These are phyloP conservation scores for Colinus virginianus DNA, from an alignment of 2,113 vertebrate species.

Conservation along the genomic window DNA sequence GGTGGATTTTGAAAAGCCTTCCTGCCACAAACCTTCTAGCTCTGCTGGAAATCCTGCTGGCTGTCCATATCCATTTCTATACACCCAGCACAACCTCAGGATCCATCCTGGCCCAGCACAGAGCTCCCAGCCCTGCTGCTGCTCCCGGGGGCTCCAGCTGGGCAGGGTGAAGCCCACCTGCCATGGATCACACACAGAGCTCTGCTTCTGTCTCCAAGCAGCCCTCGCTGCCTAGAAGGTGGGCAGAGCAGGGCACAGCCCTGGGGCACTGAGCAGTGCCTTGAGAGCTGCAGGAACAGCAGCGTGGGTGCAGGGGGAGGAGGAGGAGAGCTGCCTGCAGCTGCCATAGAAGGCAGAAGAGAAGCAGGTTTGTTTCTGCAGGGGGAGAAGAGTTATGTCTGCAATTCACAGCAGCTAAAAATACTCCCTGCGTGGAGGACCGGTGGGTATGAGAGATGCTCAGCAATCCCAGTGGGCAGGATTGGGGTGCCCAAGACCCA, in stretches of 20 bases:
- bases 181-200: rapidly evolving
- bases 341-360: constrained; percentile 56
- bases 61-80: rapidly evolving
- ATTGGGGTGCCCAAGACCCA: rapidly evolving
- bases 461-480: rapidly evolving
- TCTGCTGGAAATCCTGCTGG: background rate
- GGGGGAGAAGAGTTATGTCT: constrained; percentile 14
- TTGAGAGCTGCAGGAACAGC: background rate
- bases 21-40: background rate
- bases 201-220: background rate
- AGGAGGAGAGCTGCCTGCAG: constrained; percentile 8
- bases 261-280: background rate
- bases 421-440: background rate
- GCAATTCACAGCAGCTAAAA: background rate
- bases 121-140: background rate
- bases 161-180: background rate
- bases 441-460: rapidly evolving
- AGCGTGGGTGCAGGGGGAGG: background rate
- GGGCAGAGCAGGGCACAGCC: background rate
- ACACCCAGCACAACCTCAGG: rapidly evolving
- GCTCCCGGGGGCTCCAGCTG: background rate
- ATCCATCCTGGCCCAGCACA: background rate
- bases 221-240: background rate
- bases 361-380: constrained; percentile 22
- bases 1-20: background rate